Base-by-base conservation (phyloP, 1,140 invertebrate species). In the Latrodectus geometricus region DNA sequence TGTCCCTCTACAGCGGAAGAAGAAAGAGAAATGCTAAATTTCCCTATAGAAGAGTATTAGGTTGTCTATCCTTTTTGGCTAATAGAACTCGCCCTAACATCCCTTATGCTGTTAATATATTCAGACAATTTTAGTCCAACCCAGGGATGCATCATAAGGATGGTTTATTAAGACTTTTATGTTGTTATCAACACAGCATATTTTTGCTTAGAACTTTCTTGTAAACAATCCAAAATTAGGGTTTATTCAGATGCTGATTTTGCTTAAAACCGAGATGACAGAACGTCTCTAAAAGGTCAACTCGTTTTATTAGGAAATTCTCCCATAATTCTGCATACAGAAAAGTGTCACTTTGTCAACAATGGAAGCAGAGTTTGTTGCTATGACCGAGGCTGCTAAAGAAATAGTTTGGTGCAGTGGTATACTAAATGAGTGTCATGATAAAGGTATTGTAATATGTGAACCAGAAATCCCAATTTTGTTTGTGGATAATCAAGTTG, bases 361-460 rank as follows among this genome's bases (percentile, higher is more conserved):
- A 21, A 89, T 89, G 4, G 90, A 91, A 89, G 89, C 90, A 15
- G 91, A 92, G 82, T 91, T 90, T 82, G 90, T 91, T 80, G 88
- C 89, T n/a, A 82, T 90, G 79, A 89, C 90, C 73, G 90, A 90
- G 88, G 89, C 90, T 70, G 90, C 80, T 61, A 91, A 74, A 90
- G 90, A 35, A 89, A 90, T 90, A 88, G 76, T 90, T 8, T 90
- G 88, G 86, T 70, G 91, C 21, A 75, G 83, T 48, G 20, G 54
- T 17, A 79, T 88, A 54, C 11, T 87, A n/a, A 17, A 49, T 48
- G 83, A 86, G 48, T 72, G 70, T 78, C 35, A 5, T 5, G 35
- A 35, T 50, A 75, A 75, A 49, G 49, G 50, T 75, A 14, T 75
- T 15, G 14, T 75, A 8, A 49, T 9, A 17, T 14, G 5, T n/a